A percentile compares a stretch with the other conserved stretches of the same genome.
phyloP scores from a whole-genome alignment of 2,888 invertebrate species.

The Thalpophila matura region DNA sequence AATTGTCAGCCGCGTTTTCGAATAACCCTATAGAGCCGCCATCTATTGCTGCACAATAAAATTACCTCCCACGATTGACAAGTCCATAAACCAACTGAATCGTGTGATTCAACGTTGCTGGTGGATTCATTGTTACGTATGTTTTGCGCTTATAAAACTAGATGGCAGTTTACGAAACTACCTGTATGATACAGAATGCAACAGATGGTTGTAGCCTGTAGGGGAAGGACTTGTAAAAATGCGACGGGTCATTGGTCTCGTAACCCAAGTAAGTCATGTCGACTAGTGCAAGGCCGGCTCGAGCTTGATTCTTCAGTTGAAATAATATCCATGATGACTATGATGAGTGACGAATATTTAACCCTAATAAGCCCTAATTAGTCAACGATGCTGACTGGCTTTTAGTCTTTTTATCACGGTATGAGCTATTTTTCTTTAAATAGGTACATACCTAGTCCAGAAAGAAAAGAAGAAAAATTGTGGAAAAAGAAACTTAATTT shows the following conservation, averaged over 20 bases:
- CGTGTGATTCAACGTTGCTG: background rate
- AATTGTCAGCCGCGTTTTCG: background rate
- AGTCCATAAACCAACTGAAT: background rate
- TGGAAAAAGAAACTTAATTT: too few species aligned
- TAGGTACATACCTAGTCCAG: too few species aligned
- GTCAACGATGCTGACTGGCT: too few species aligned
- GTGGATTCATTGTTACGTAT: background rate
- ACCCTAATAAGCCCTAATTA: too few species aligned
- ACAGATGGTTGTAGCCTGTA: constrained; percentile 22
- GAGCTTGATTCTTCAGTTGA: background rate
- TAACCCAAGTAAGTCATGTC: background rate
- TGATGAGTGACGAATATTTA: too few species aligned
- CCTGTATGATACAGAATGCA: background rate
- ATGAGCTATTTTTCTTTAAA: too few species aligned
- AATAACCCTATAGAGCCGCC: constrained; percentile 12
- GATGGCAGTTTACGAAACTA: constrained; percentile 32
- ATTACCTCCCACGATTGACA: constrained; percentile 13
- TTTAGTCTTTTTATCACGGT: too few species aligned
- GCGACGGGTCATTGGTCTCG: constrained; percentile 16
- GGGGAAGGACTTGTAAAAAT: background rate
- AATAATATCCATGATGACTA: too few species aligned
- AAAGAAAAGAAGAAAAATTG: too few species aligned
- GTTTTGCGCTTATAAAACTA: background rate
- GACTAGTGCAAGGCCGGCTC: background rate
- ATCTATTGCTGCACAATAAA: constrained; percentile 23